Percentiles rank a stretch among this genome's conserved stretches.
Conservation (phyloP, 2,113 vertebrate genomes). For the Gobiocypris rarus region DNA sequence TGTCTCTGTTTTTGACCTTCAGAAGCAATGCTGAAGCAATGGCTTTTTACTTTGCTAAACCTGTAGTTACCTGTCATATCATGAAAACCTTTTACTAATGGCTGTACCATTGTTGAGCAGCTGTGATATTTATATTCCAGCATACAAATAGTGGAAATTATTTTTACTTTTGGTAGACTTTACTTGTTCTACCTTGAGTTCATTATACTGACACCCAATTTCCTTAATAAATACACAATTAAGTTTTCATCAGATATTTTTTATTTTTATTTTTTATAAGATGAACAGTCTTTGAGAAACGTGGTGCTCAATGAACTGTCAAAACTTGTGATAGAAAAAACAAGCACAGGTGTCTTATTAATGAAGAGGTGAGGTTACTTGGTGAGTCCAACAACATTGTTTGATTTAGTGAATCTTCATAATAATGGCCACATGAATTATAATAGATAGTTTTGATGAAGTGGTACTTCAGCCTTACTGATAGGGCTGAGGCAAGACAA, state of each 20-base stretch:
- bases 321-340: neutral
- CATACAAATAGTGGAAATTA: neutral
- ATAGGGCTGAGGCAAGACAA: too few relatives aligned
- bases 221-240: neutral
- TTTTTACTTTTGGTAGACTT: neutral
- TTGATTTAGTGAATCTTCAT: neutral
- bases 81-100: neutral
- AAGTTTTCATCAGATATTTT: neutral
- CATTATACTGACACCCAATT: neutral
- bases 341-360: neutral
- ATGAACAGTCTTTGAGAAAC: neutral
- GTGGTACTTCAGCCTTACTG: too few relatives aligned
- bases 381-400: neutral
- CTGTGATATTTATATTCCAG: neutral
- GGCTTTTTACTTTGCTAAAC: too few relatives aligned
- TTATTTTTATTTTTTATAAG: neutral
- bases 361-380: neutral
- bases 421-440: neutral
- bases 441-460: too few relatives aligned
- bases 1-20: constrained; percentile 8
- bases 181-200: neutral
- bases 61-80: neutral
- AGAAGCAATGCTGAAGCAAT: neutral
- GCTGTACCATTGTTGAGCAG: neutral
- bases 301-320: neutral